These are phyloP conservation scores for Panagrolaimus sp. DNA, from an alignment of 1,140 invertebrate genomes.

Conservation along the genomic window DNA sequence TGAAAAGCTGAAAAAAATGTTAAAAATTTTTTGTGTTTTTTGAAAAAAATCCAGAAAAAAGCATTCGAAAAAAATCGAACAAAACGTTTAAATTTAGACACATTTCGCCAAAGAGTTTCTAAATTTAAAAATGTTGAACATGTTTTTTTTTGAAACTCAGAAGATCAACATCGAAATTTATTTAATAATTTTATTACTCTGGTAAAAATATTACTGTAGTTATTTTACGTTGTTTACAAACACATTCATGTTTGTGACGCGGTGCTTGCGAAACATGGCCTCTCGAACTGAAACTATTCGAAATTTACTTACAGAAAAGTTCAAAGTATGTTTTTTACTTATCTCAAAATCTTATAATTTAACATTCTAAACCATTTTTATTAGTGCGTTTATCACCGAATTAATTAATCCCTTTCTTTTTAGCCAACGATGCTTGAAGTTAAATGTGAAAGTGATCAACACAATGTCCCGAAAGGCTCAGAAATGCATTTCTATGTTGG, in stretches of 20 bases:
- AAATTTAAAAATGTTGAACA: no score
- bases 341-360: no score
- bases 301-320: not conserved
- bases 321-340: not conserved
- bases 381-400: no score
- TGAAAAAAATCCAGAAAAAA: no score
- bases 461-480: conserved; percentile 9
- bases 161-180: no score
- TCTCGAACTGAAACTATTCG: not conserved
- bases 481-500: conserved; percentile 15
- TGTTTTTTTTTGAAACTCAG: not conserved
- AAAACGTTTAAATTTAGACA: not conserved
- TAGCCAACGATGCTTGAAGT: not conserved
- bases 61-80: no score
- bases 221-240: no score
- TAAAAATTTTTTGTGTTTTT: not conserved
- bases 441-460: not conserved
- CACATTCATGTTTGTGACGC: not conserved
- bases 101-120: no score
- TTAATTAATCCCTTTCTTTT: no score
- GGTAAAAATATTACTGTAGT: no score
- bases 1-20: not conserved
- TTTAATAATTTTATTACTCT: not conserved
- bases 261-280: not conserved
- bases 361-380: no score